Evolutionary conservation across 2,888 invertebrate genomes (phyloP), one percentile per base, ranked within the genome.

Genomic region (Entomobrya proxima): DNA sequence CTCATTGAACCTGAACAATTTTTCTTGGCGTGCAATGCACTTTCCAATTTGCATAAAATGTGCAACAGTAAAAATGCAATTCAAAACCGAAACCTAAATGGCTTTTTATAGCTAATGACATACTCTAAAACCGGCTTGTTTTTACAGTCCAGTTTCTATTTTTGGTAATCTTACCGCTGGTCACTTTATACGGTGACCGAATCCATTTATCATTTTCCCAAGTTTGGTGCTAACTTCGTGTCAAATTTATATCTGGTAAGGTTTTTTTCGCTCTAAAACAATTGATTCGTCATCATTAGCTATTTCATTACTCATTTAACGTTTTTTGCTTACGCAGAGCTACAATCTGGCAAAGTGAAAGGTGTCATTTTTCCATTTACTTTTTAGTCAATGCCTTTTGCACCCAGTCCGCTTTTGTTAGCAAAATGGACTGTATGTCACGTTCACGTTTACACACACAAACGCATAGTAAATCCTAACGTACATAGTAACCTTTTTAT

Each of bases 101-200:
- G 18, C 21, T 21, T 18, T 21, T 21, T 52, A 52, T 18, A 18
- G 21, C 13, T 52, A 21, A 7, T 52, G 52, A 9, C 21, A 13
- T 21, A n/a, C 21, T 21, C n/a, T n/a, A n/a, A n/a, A 52, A 52
- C 52, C 52, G 52, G 52, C 52, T 52, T 21, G 9, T 52, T 21
- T 27, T 44, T n/a, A 9, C 52, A 50, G 74, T 50, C 74, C 74
- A 74, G 74, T 74, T 74, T 52, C 74, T 74, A 74, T 74, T 74
- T 74, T 74, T 74, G 74, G 74, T 32, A 52, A 7, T n/a, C 30
- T 15, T n/a, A n/a, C 15, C 13, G 3, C n/a, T 15, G 15, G n/a
- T 47, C 47, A 47, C 47, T 30, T 32, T 32, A 61, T 32, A 15
- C n/a, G 32, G 15, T 9, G 18, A 1, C 61, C 4, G 1, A n/a